A percentile compares a stretch with the other conserved stretches of the same genome.
phyloP scores from a whole-genome alignment of 2,888 invertebrate genomes.

The Rhagium mordax region DNA sequence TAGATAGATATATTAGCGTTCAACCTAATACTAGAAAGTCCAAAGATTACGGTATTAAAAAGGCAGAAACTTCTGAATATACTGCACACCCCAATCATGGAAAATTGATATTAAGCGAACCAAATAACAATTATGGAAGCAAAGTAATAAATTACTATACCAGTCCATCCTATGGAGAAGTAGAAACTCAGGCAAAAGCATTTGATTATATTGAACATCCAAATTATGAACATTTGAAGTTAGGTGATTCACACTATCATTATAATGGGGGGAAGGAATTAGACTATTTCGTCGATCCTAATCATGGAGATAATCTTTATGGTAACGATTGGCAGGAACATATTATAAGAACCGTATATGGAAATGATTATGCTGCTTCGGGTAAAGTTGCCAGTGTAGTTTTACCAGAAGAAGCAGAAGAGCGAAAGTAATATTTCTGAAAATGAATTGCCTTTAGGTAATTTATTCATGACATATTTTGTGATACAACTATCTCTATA shows the following conservation, averaged over 20 bases:
- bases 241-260: background rate
- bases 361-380: background rate
- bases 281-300: background rate
- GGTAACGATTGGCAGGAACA: background rate
- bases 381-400: background rate
- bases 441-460: background rate
- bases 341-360: background rate
- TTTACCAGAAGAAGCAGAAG: background rate
- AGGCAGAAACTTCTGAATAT: background rate
- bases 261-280: slow-evolving; percentile 2
- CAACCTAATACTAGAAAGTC: background rate
- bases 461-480: background rate
- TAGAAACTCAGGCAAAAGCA: background rate
- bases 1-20: background rate
- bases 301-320: background rate
- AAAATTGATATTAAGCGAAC: background rate
- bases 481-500: background rate
- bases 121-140: background rate
- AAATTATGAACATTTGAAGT: background rate
- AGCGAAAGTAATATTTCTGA: background rate
- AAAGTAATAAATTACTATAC: background rate
- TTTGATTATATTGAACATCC: background rate
- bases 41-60: background rate
- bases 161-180: background rate
- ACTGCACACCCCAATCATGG: background rate